These are phyloP conservation scores for Cynopterus sphinx DNA, from an alignment of 2,797 vertebrate genomes.

Conservation along the genomic window DNA sequence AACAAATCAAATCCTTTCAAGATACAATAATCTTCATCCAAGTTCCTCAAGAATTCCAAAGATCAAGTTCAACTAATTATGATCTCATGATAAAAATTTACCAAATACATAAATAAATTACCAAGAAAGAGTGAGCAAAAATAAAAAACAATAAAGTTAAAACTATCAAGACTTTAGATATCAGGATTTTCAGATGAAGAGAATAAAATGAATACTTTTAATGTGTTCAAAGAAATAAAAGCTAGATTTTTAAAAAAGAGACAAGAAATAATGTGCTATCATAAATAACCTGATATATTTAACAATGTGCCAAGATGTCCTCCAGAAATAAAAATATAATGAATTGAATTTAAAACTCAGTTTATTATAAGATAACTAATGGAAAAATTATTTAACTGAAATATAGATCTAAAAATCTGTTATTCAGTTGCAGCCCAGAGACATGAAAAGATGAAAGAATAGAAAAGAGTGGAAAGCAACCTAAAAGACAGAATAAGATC, in stretches of 20 bases:
- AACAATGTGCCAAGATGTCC: background rate
- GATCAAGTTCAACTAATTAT: background rate
- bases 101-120: background rate
- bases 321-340: background rate
- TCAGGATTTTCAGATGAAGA: background rate
- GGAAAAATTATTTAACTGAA: background rate
- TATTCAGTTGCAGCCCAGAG: background rate
- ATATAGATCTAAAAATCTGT: background rate
- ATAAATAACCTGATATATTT: background rate
- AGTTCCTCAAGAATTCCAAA: background rate
- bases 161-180: background rate
- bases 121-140: background rate
- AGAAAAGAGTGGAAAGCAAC: background rate
- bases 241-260: background rate
- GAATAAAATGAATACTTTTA: background rate
- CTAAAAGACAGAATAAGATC: background rate
- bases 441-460: background rate
- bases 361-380: background rate
- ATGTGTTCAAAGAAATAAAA: slow-evolving; percentile 4
- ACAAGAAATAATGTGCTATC: background rate
- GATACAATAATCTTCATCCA: background rate
- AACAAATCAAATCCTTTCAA: background rate
- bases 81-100: background rate
- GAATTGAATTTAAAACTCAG: background rate
- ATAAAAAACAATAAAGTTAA: background rate